Evolutionary conservation across 2,888 invertebrate genomes (phyloP).

Genomic region (Cataglyphis cursor): DNA sequence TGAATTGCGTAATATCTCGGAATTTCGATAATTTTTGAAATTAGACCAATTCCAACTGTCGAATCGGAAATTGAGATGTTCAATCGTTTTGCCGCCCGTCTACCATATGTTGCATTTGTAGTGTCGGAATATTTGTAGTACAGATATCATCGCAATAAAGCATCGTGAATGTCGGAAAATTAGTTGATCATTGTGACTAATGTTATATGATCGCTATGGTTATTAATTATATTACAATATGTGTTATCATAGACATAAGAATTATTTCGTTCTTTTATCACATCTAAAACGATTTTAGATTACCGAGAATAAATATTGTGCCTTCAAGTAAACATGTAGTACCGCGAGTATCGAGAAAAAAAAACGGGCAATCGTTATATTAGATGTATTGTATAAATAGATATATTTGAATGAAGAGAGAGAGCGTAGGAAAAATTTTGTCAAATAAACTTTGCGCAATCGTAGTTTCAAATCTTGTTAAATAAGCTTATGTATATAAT

Average conservation of each 20-base stretch:
- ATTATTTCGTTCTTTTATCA: background rate
- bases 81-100: background rate
- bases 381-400: too few species aligned
- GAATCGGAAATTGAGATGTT: background rate
- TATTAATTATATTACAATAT: background rate
- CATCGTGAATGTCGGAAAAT: background rate
- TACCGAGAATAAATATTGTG: background rate
- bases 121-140: background rate
- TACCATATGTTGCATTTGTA: background rate
- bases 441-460: background rate
- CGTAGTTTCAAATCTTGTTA: background rate
- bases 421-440: background rate
- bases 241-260: background rate
- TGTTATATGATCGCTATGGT: background rate
- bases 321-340: background rate
- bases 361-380: too few species aligned
- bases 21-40: too few species aligned
- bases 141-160: background rate
- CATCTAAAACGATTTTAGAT: background rate
- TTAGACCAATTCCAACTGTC: too few species aligned
- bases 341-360: background rate
- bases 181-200: background rate
- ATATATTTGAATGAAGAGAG: background rate
- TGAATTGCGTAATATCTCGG: too few species aligned
- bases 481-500: background rate